Evolutionary conservation across 2,797 vertebrate species (phyloP).

Genomic region (Tiaroga cobitis): DNA sequence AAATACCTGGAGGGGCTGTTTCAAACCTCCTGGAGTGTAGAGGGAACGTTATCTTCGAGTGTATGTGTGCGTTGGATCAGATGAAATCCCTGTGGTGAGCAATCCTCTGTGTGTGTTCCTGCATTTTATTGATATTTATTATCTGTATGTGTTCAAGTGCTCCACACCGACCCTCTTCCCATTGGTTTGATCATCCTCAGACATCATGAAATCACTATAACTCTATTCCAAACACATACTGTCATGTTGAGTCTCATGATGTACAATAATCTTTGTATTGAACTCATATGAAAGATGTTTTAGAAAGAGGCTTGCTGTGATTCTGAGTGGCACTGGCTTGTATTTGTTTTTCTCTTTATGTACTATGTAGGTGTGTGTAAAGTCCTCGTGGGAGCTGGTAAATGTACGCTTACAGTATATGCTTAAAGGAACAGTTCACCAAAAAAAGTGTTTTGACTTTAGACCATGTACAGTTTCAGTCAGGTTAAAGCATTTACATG

Average conservation of each 20-base stretch:
- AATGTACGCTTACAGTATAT: conserved; percentile 2
- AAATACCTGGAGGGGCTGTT: conserved; percentile 54
- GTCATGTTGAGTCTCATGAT: conserved; percentile 16
- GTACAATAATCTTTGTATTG: neutral
- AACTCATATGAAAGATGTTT: neutral
- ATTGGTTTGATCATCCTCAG: neutral
- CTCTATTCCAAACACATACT: neutral
- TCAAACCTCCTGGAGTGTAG: conserved; percentile 52
- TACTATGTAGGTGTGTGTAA: conserved; percentile 13
- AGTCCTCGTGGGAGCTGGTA: neutral
- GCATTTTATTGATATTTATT: conserved; percentile 33
- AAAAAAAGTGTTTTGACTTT: neutral
- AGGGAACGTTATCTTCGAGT: conserved; percentile 15
- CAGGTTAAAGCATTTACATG: neutral
- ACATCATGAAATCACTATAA: neutral
- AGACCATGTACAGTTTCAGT: neutral
- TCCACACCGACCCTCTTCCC: neutral
- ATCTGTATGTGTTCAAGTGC: neutral
- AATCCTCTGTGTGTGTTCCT: neutral
- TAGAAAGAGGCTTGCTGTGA: neutral
- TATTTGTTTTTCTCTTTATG: conserved; percentile 7
- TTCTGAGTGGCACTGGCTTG: conserved; percentile 13
- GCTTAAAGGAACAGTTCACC: neutral
- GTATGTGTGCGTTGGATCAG: conserved; percentile 54
- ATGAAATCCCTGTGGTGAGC: conserved; percentile 24